Conservation (phyloP, 2,888 invertebrate species). For the Sminthurides aquaticus region DNA sequence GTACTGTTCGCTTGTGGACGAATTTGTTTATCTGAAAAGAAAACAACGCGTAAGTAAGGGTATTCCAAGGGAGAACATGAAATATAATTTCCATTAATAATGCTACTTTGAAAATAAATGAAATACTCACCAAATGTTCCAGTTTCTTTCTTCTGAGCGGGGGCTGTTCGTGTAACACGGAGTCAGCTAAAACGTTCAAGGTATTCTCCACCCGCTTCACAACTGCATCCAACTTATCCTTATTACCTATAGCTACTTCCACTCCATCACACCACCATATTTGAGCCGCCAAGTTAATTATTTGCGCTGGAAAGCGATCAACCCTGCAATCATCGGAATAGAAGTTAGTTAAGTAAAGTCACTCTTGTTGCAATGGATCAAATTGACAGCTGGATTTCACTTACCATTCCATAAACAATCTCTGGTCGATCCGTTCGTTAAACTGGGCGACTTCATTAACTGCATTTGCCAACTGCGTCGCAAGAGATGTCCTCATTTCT, state of each 20-base stretch:
- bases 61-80: too few species aligned
- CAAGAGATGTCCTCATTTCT: conserved; percentile 93
- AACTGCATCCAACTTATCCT: conserved; percentile 60
- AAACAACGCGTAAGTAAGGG: too few species aligned
- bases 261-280: conserved; percentile 97
- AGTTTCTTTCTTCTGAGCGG: conserved; percentile 86
- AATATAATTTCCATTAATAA: too few species aligned
- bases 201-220: conserved; percentile 79
- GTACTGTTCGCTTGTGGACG: conserved; percentile 95
- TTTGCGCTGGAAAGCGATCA: conserved; percentile 66
- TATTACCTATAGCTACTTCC: conserved; percentile 60
- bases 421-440: conserved; percentile 75
- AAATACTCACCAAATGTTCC: conserved; percentile 72
- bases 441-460: conserved; percentile 87
- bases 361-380: too few species aligned
- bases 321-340: too few species aligned
- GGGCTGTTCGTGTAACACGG: conserved; percentile 96
- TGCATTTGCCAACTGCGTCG: conserved; percentile 81
- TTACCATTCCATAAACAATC: conserved; percentile 90
- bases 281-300: conserved; percentile 94
- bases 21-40: conserved; percentile 99
- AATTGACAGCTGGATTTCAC: too few species aligned
- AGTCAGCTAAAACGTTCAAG: conserved; percentile 93
- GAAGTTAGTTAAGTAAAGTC: too few species aligned
- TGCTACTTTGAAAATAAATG: too few species aligned